Percentiles rank a stretch among this genome's conserved stretches.
Conservation (phyloP, 2,113 vertebrate genomes). For the Equus przewalskii region DNA sequence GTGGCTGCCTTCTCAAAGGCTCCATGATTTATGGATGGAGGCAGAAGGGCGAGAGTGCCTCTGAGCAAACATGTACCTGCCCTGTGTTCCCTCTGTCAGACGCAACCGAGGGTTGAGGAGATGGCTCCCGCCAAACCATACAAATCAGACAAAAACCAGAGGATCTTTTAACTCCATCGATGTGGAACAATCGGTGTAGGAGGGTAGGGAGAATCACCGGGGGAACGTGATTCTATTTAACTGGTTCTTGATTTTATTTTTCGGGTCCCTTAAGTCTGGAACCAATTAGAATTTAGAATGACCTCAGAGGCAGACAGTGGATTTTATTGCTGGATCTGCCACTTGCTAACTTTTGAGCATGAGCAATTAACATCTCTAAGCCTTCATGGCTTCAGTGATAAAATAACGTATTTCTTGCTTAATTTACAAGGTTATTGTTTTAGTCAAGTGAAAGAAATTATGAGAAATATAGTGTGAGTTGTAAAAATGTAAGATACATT, state of each 20-base stretch:
- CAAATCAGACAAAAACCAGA: background rate
- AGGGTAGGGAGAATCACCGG: background rate
- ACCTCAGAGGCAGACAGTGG: background rate
- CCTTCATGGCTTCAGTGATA: background rate
- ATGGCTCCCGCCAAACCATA: background rate
- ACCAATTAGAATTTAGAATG: background rate
- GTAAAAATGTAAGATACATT: background rate
- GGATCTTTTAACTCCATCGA: background rate
- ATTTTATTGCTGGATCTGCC: background rate
- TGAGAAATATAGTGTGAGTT: background rate
- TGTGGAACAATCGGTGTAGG: background rate
- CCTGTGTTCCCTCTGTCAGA: constrained; percentile 3
- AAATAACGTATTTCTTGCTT: background rate
- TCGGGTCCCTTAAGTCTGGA: background rate
- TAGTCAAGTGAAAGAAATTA: background rate
- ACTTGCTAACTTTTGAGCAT: background rate
- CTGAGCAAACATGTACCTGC: constrained; percentile 57
- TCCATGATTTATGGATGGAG: constrained; percentile 71
- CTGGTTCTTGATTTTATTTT: background rate
- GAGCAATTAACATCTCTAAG: background rate
- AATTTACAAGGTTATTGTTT: background rate
- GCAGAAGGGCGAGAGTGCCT: constrained; percentile 51
- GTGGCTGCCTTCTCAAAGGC: constrained; percentile 74
- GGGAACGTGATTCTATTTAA: background rate
- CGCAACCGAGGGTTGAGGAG: constrained; percentile 9